These are phyloP conservation scores for Cryptomyrus ogoouensis DNA, from an alignment of 2,113 vertebrate genomes.

Conservation along the genomic window DNA sequence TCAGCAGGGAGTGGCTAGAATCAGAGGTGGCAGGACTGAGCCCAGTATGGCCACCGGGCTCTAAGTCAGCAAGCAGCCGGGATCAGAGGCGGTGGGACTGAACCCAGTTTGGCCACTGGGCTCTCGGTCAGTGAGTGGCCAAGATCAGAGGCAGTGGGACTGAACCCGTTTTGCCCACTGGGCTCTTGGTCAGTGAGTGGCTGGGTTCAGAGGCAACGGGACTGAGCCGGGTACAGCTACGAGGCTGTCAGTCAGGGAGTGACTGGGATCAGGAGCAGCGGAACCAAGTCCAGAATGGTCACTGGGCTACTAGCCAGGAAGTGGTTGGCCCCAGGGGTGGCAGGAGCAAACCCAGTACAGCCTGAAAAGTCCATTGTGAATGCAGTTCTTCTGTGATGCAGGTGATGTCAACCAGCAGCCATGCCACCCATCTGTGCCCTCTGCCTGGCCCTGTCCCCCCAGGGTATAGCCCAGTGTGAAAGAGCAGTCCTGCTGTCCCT, in stretches of 20 bases:
- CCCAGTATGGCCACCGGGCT: neutral
- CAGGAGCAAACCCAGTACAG: neutral
- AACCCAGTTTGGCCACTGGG: no score
- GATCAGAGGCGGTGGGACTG: neutral
- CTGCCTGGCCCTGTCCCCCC: neutral
- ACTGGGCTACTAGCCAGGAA: neutral
- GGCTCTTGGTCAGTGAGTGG: neutral
- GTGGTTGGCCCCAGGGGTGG: neutral
- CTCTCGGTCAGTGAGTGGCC: no score
- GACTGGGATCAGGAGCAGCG: neutral
- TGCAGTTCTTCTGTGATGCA: neutral
- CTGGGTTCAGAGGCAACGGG: neutral
- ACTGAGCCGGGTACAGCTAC: neutral
- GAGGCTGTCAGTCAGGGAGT: neutral
- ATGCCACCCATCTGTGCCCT: neutral
- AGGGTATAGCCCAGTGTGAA: neutral
- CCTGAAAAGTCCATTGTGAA: neutral
- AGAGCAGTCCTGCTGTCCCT: neutral
- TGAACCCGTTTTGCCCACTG: no score
- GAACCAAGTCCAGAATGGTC: neutral
- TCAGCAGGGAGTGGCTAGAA: no score
- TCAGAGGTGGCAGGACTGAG: no score
- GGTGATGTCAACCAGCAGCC: neutral
- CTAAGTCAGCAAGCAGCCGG: neutral
- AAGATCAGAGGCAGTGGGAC: no score